Evolutionary conservation across 2,888 invertebrate species (phyloP).

Genomic region (Atrina japonica): DNA sequence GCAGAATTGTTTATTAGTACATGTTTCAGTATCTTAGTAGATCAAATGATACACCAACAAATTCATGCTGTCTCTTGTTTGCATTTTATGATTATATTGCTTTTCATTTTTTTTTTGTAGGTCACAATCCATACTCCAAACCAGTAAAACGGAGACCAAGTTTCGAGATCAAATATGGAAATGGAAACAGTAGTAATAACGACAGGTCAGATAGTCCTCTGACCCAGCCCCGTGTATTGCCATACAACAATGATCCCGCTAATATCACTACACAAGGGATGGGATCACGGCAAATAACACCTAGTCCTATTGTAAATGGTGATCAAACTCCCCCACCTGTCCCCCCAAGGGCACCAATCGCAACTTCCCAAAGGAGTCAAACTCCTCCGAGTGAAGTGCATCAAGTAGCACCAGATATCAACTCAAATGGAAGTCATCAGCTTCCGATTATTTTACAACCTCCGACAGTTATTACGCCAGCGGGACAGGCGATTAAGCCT

Average conservation of each 20-base stretch:
- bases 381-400: constrained; percentile 57
- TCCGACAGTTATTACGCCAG: constrained; percentile 40
- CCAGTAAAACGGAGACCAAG: constrained; percentile 30
- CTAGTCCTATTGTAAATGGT: constrained; percentile 57
- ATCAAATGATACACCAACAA: too few species aligned
- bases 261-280: too few species aligned
- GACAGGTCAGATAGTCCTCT: constrained; percentile 80
- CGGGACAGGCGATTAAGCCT: constrained; percentile 16
- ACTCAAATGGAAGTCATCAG: constrained; percentile 29
- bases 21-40: too few species aligned
- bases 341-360: constrained; percentile 67
- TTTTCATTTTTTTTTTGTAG: constrained; percentile 10
- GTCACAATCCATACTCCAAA: constrained; percentile 21
- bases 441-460: constrained; percentile 39
- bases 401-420: constrained; percentile 29
- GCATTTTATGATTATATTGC: too few species aligned
- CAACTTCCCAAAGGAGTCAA: constrained; percentile 53
- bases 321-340: constrained; percentile 83
- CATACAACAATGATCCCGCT: constrained; percentile 1
- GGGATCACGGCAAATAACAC: constrained; percentile 25
- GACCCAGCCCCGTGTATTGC: constrained; percentile 8
- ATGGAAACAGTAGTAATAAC: constrained; percentile 89
- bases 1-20: too few species aligned
- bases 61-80: too few species aligned
- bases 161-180: constrained; percentile 26